Conservation (phyloP, 2,797 vertebrate genomes). For the Gouania willdenowi region DNA sequence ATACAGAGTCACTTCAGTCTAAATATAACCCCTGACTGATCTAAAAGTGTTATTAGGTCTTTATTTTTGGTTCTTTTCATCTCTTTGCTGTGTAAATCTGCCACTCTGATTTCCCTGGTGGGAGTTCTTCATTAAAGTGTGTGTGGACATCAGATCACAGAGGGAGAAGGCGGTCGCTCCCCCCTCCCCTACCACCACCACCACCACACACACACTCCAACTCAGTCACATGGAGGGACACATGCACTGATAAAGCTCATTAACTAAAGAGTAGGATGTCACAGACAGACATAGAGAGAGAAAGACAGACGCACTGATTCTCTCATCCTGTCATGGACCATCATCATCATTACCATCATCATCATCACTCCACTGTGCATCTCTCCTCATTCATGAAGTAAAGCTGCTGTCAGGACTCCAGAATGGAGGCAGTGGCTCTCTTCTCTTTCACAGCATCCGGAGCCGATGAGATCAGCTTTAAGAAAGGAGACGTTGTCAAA, state of each 20-base stretch:
- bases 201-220: conserved; percentile 25
- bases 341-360: conserved; percentile 14
- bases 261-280: conserved; percentile 64
- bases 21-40: too few species aligned
- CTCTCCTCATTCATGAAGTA: conserved; percentile 37
- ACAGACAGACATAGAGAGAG: too few species aligned
- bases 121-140: conserved; percentile 20
- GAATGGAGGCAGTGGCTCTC: conserved; percentile 87
- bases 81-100: background rate
- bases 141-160: conserved; percentile 3
- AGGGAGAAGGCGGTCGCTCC: conserved; percentile 13
- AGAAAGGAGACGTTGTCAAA: conserved; percentile 86
- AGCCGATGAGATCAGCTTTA: conserved; percentile 83
- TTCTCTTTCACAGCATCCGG: conserved; percentile 83
- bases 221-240: conserved; percentile 57
- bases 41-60: background rate
- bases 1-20: too few species aligned
- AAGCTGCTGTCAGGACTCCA: conserved; percentile 8
- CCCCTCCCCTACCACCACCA: conserved; percentile 28
- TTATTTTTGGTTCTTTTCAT: conserved; percentile 12
- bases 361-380: conserved; percentile 23
- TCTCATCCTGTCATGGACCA: conserved; percentile 24
- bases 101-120: conserved; percentile 28
- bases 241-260: conserved; percentile 50
- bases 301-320: conserved; percentile 19